Evolutionary conservation across 2,113 vertebrate species (phyloP), one percentile per base, ranked within the genome.

Genomic region (Stigmatopora nigra): DNA sequence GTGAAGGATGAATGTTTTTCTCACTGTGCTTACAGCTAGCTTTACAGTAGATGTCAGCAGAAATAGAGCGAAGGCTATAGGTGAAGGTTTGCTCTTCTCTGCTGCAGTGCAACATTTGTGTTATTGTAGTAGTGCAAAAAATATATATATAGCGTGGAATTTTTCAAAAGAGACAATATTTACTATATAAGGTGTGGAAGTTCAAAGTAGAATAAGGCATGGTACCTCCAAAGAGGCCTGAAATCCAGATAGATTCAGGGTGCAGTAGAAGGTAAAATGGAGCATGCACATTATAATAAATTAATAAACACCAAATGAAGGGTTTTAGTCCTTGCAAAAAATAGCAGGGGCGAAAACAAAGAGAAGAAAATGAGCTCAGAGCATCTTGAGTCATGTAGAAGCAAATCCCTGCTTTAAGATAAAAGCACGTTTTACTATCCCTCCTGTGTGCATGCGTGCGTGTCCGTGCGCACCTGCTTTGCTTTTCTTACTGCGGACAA

Each of bases 81-180:
- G 57, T 60, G 10, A 60, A 59, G 36, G 36, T 60, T 63, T 5
- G 56, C 57, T 71, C 56, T n/a, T 52, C 65, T 69, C 13, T 61
- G 41, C 77, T 77, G 73, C 70, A 81, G 82, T 73, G 71, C 61
- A 67, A 69, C 68, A 75, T 81, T 77, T 64, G 68, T 78, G 72
- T 16, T 48, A 69, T 63, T 67, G 72, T 61, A 75, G 67, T 63
- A 70, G 25, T 64, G 41, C 66, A 47, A 59, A 63, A 60, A 35
- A 56, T 31, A 31, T 31, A 31, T 31, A 49, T 59, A 63, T 75
- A 57, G 57, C 35, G 22, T 46, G 69, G 69, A 78, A 73, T 61
- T 82, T 83, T 79, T 80, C 58, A 70, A 79, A 79, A 80, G 72
- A 69, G 80, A 78, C 78, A 78, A 76, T 77, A 80, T 86, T 82